These are phyloP conservation scores for Dromiciops gliroides DNA, from an alignment of 2,113 vertebrate genomes.

Conservation along the genomic window DNA sequence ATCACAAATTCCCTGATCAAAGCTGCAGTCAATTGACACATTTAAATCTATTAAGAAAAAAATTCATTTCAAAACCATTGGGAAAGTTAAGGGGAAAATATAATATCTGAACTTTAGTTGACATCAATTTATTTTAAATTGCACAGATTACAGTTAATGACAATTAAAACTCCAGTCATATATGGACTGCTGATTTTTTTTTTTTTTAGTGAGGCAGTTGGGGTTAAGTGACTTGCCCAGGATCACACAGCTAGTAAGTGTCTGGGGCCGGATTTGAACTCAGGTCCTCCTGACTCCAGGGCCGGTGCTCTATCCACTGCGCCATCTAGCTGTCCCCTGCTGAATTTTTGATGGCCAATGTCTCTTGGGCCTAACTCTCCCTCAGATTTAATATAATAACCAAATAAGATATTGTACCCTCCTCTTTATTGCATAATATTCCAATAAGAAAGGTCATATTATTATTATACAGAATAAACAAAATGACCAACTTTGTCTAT, in stretches of 20 bases:
- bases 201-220: too few species aligned
- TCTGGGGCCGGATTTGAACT: too few species aligned
- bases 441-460: background rate
- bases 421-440: background rate
- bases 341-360: background rate
- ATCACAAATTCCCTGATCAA: conserved; percentile 91
- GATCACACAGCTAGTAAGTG: too few species aligned
- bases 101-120: conserved; percentile 2
- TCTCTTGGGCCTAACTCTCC: background rate
- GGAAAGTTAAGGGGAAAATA: background rate
- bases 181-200: too few species aligned
- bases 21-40: conserved; percentile 93
- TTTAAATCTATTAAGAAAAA: conserved; percentile 78
- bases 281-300: too few species aligned
- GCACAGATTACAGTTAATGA: background rate
- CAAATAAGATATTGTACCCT: background rate
- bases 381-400: background rate
- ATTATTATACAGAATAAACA: background rate
- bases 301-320: too few species aligned
- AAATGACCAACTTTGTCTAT: too few species aligned
- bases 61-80: background rate
- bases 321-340: too few species aligned
- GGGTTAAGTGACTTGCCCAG: too few species aligned
- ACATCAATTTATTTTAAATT: background rate
- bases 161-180: background rate